Evolutionary conservation across 2,888 invertebrate species (phyloP), one percentile per base, ranked within the genome.

Genomic region (Pristionchus maxplancki): DNA sequence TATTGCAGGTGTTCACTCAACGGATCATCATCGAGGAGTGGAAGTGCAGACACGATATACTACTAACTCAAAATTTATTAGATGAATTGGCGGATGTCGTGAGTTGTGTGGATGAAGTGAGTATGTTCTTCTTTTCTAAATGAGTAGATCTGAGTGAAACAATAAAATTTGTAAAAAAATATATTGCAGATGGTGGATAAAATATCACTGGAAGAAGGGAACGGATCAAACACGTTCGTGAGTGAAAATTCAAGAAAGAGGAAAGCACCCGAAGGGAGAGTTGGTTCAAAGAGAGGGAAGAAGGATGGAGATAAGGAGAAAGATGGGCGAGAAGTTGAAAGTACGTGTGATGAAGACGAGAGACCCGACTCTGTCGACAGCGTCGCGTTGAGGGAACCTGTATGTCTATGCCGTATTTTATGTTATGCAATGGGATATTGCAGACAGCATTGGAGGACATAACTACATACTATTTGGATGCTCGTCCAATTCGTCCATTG

Each of bases 1-100:
- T 53, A 20, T 62, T 88, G 6, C 71, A 88, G 88, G 34, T 84
- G 31, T 28, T 67, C 50, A 31, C 48, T n/a, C 88, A 88, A 64
- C 71, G 48, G 28, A 83, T 88, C 34, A 24, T 44, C 48, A 64
- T 88, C 50, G 31, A 28, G 4, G 28, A 40, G 13, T 88, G 88
- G 88, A 48, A 53, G 11, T 83, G 44, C 20, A 50, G 84, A 34
- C 31, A 84, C 20, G 83, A 84, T 6, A 28, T 28, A 37, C 4
- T 64, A n/a, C 37, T 31, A 31, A 50, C 62, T 6, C 58, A 78
- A 40, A 81, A 62, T 37, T 15, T 40, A 1, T 34, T 87, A 28
- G 62, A 87, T 1, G 78, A 40, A 28, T n/a, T 89, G 81, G 50
- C 44, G 31, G 86, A 85, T 37, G 58, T 82, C 48, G 82, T 53